A percentile compares a stretch with the other conserved stretches of the same genome.
Evolutionary conservation across 2,113 vertebrate genomes (phyloP).

Genomic region (Datnioides undecimradiatus): DNA sequence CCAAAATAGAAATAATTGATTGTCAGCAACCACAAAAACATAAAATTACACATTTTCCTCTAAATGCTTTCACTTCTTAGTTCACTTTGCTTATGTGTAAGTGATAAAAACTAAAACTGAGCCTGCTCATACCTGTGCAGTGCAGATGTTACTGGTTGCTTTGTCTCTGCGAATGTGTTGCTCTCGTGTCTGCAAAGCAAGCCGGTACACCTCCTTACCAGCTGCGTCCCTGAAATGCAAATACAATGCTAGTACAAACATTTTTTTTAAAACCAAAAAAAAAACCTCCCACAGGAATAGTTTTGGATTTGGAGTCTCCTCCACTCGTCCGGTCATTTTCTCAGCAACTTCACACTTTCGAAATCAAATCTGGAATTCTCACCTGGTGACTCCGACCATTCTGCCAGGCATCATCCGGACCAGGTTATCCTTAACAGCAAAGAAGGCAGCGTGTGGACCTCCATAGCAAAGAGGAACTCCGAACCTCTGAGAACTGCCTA

Average conservation of each 20-base stretch:
- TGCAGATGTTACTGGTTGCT: slow-evolving; percentile 99
- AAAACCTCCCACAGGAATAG: not conserved
- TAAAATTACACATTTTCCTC: not conserved
- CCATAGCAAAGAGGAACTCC: slow-evolving; percentile 95
- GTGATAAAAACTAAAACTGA: not conserved
- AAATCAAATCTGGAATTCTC: slow-evolving; percentile 51
- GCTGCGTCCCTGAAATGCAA: slow-evolving; percentile 89
- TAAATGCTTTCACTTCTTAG: not conserved
- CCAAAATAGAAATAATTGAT: not conserved
- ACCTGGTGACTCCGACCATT: slow-evolving; percentile 98
- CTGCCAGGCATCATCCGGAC: slow-evolving; percentile 98
- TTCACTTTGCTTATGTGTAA: not conserved
- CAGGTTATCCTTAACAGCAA: slow-evolving; percentile 93
- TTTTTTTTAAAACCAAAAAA: not conserved
- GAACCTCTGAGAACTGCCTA: slow-evolving; percentile 96
- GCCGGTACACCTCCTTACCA: slow-evolving; percentile 97
- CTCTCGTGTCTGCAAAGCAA: slow-evolving; percentile 97
- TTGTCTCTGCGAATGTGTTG: slow-evolving; percentile 98
- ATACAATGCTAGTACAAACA: too few relatives aligned
- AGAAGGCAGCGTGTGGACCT: slow-evolving; percentile 96
- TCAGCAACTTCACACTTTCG: not conserved
- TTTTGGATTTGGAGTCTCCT: not conserved
- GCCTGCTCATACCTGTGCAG: slow-evolving; percentile 89
- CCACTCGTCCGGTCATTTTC: not conserved
- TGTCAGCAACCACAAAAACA: not conserved